A percentile compares a stretch with the other conserved stretches of the same genome.
phyloP scores from a whole-genome alignment of 2,888 invertebrate genomes.

The Caenorhabditis afra region DNA sequence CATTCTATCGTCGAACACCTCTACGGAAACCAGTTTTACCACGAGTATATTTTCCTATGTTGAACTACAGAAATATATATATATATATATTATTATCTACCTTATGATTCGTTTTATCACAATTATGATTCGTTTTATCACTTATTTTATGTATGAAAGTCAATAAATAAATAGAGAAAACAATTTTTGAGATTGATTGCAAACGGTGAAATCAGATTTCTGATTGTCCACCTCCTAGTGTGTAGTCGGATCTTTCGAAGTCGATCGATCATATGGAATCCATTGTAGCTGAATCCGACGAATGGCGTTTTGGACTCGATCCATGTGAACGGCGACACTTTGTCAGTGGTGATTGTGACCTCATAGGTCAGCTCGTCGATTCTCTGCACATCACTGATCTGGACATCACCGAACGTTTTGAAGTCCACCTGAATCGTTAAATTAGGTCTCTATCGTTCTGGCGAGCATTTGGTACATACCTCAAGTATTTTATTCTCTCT shows the following conservation, averaged over 20 bases:
- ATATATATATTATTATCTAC: too few species aligned
- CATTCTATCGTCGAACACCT: too few species aligned
- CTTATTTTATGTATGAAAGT: too few species aligned
- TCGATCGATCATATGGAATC: conserved; percentile 68
- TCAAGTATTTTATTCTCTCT: too few species aligned
- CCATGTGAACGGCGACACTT: conserved; percentile 78
- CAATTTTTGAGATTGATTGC: conserved; percentile 68
- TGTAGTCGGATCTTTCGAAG: conserved; percentile 31
- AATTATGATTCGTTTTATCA: too few species aligned
- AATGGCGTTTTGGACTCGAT: conserved; percentile 63
- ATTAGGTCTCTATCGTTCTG: too few species aligned
- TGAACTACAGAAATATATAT: too few species aligned
- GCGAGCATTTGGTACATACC: too few species aligned
- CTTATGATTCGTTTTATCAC: too few species aligned
- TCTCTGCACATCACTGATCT: conserved; percentile 43
- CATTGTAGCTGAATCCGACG: conserved; percentile 74
- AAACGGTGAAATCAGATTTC: conserved; percentile 60
- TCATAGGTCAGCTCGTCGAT: conserved; percentile 57
- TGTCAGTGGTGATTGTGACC: conserved; percentile 56
- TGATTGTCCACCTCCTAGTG: conserved; percentile 31
- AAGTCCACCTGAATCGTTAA: conserved; percentile 58
- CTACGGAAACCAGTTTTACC: too few species aligned
- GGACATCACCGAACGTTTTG: conserved; percentile 59
- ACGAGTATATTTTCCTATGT: too few species aligned
- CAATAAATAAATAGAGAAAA: conserved; percentile 25